phyloP scores from a whole-genome alignment of 2,888 invertebrate species.

The Tenthredo distinguenda region DNA sequence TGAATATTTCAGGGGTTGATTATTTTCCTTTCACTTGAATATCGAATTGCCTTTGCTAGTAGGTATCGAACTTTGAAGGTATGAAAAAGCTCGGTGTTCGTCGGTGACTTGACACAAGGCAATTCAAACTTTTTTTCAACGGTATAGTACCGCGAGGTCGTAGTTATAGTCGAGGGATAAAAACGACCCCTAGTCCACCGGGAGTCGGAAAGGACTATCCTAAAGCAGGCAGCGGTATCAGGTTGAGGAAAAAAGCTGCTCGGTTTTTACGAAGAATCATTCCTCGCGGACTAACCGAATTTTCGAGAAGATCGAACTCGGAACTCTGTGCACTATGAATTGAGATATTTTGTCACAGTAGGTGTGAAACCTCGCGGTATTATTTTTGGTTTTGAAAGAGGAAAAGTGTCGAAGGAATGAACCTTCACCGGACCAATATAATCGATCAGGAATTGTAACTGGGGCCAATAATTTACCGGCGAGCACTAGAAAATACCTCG shows the following conservation, averaged over 20 bases:
- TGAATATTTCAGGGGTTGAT: conserved; percentile 11
- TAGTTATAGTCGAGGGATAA: conserved; percentile 3
- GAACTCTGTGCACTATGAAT: not conserved
- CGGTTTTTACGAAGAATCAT: conserved; percentile 14
- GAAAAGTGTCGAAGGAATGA: not conserved
- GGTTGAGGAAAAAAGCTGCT: not conserved
- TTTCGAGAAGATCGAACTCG: not conserved
- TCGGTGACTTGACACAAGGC: conserved; percentile 3
- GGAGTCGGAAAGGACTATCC: conserved; percentile 17
- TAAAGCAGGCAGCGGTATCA: conserved; percentile 26
- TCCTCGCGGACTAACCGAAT: conserved; percentile 4
- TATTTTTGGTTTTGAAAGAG: not conserved
- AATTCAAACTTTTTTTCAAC: conserved; percentile 5
- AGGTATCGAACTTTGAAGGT: not conserved
- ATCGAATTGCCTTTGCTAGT: not conserved
- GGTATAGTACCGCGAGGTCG: not conserved
- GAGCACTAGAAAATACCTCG: conserved; percentile 17
- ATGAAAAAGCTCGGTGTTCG: not conserved
- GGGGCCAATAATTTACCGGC: not conserved
- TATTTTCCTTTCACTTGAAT: not conserved
- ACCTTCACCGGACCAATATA: not conserved
- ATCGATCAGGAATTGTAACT: not conserved
- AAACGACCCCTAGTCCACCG: conserved; percentile 28
- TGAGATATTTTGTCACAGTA: not conserved
- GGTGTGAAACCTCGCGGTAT: not conserved